phyloP scores from a whole-genome alignment of 1,140 invertebrate genomes.

The Ostrea edulis region DNA sequence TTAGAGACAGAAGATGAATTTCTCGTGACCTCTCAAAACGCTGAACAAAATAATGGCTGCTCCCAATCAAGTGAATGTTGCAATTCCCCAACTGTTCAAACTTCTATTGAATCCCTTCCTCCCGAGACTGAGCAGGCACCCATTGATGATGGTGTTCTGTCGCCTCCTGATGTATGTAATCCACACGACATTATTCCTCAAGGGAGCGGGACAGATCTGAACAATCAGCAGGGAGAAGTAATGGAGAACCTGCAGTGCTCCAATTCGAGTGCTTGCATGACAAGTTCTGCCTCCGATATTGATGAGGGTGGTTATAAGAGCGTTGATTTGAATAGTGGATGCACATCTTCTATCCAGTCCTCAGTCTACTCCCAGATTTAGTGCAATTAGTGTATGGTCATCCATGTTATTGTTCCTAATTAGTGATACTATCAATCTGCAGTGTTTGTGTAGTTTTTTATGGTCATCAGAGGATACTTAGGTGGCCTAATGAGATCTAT shows the following conservation, averaged over 20 bases:
- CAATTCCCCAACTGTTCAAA: background rate
- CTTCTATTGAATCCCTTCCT: background rate
- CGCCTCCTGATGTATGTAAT: background rate
- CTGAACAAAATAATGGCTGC: background rate
- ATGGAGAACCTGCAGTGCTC: background rate
- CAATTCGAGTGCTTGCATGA: background rate
- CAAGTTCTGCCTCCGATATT: background rate
- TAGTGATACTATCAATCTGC: background rate
- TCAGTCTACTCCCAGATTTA: background rate
- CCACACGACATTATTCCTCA: background rate
- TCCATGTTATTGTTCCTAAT: background rate
- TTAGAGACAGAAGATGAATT: constrained; percentile 16
- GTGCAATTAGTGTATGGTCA: background rate
- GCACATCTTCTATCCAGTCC: background rate
- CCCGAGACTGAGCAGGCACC: background rate
- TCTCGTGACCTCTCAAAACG: background rate
- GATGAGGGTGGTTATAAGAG: background rate
- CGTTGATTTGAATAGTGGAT: background rate
- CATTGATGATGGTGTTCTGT: background rate
- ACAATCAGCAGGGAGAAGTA: background rate
- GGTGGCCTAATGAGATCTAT: no score
- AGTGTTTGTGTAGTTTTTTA: no score
- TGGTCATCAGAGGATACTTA: no score
- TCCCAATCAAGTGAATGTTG: background rate
- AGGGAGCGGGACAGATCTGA: background rate